A percentile compares a stretch with the other conserved stretches of the same genome.
Conservation (phyloP, 1,140 invertebrate species). For the Drosophila funebris region DNA sequence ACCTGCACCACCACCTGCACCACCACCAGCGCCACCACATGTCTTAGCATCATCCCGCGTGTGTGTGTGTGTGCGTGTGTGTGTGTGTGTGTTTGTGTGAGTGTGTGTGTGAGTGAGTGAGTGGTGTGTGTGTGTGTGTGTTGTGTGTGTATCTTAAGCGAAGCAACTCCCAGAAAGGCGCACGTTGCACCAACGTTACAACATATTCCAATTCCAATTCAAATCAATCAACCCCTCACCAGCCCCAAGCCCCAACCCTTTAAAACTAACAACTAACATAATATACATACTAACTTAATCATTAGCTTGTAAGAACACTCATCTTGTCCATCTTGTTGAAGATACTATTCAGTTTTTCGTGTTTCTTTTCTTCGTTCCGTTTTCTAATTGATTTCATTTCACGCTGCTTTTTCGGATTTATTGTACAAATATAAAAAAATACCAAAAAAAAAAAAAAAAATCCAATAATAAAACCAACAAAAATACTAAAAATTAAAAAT, state of each 20-base stretch:
- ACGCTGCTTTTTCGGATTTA: slow-evolving; percentile 84
- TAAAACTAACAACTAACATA: neutral
- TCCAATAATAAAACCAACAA: neutral
- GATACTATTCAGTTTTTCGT: slow-evolving; percentile 73
- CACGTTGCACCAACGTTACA: slow-evolving; percentile 11
- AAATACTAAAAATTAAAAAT: slow-evolving; percentile 20
- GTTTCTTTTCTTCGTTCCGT: slow-evolving; percentile 82
- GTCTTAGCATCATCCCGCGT: neutral
- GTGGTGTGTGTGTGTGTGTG: slow-evolving; percentile 5
- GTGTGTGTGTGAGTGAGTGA: slow-evolving; percentile 7
- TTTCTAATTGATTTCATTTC: slow-evolving; percentile 79
- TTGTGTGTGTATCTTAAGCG: neutral
- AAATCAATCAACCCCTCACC: neutral
- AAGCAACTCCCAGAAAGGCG: neutral
- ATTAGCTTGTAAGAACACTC: slow-evolving; percentile 66
- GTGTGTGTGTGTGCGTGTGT: neutral
- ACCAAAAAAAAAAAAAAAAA: slow-evolving; percentile 16
- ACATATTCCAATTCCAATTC: slow-evolving; percentile 1
- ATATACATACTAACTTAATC: slow-evolving; percentile 42
- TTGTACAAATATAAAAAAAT: slow-evolving; percentile 57
- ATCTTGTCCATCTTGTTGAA: slow-evolving; percentile 69
- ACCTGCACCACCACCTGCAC: neutral
- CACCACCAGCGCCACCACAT: neutral
- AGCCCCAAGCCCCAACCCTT: neutral
- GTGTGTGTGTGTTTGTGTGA: slow-evolving; percentile 3